Evolutionary conservation across 2,888 invertebrate genomes (phyloP).

Genomic region (Agrotis puta): DNA sequence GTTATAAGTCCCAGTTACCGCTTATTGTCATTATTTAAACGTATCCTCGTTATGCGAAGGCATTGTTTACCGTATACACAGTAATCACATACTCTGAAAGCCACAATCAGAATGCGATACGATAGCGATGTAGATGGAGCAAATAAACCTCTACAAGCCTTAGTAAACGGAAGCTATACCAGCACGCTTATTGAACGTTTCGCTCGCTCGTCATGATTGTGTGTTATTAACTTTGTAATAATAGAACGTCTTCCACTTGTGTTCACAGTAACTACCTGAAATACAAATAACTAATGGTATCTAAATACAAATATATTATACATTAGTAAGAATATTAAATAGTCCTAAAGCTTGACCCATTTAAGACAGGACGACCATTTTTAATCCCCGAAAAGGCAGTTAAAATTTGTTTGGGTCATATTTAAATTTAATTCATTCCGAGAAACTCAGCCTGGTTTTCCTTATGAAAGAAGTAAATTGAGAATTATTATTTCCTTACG

Average conservation of each 20-base stretch:
- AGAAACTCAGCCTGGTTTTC: constrained; percentile 68
- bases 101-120: constrained; percentile 66
- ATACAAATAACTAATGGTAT: constrained; percentile 44
- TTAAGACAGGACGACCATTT: constrained; percentile 58
- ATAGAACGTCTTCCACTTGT: constrained; percentile 19
- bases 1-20: constrained; percentile 37
- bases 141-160: constrained; percentile 55
- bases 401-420: constrained; percentile 70
- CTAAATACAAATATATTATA: background rate
- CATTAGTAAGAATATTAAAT: constrained; percentile 6
- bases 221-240: constrained; percentile 53
- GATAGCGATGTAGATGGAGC: constrained; percentile 52
- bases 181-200: constrained; percentile 64
- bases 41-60: constrained; percentile 37
- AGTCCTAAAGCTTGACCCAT: constrained; percentile 53
- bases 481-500: constrained; percentile 69
- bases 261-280: constrained; percentile 40
- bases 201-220: constrained; percentile 56
- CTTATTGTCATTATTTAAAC: constrained; percentile 52
- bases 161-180: constrained; percentile 61
- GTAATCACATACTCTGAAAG: constrained; percentile 49
- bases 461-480: constrained; percentile 70
- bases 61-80: constrained; percentile 52
- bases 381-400: constrained; percentile 69
- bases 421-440: constrained; percentile 71